Evolutionary conservation across 2,113 vertebrate species (phyloP), one percentile per base, ranked within the genome.

Genomic region (Dunckerocampus dactyliophorus): DNA sequence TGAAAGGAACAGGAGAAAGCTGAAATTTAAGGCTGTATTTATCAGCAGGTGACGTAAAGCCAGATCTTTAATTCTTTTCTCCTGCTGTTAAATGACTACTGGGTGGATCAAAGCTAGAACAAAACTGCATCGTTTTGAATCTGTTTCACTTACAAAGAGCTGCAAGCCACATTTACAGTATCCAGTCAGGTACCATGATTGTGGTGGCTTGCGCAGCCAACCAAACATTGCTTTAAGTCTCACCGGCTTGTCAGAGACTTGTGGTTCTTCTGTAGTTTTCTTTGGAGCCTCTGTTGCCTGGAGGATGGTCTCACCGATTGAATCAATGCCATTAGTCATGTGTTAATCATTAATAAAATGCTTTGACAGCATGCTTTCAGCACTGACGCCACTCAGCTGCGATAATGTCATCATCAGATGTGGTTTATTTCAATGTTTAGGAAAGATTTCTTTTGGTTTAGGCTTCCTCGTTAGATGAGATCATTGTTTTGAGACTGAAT

Each of bases 161-260:
- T 62, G 45, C 45, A 48, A 51, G 50, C 78, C n/a, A n/a, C n/a
- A n/a, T n/a, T n/a, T n/a, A n/a, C n/a, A n/a, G 65, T 75, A 56
- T n/a, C n/a, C 55, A 68, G 66, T 76, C 68, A 74, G 34, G 48
- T 58, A 54, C 39, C 49, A 57, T 69, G 65, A 45, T 55, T 49
- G 46, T 37, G 63, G 69, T 59, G 50, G 46, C 67, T 75, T 63
- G 51, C 19, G 43, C 15, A 56, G 71, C 73, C 72, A 55, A 46
- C 50, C 55, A 72, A 66, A 56, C 22, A 37, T 50, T 67, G 62
- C 59, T 76, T 65, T 6, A 28, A 75, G 83, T 64, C 89, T 92
- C 75, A 92, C 90, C 0, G 87, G 56, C 65, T 77, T 73, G 69
- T 76, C 73, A 79, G 69, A 82, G 74, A 79, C 68, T 71, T 65